phyloP scores from a whole-genome alignment of 1,140 invertebrate genomes.

The Philotrypesis tridentata region DNA sequence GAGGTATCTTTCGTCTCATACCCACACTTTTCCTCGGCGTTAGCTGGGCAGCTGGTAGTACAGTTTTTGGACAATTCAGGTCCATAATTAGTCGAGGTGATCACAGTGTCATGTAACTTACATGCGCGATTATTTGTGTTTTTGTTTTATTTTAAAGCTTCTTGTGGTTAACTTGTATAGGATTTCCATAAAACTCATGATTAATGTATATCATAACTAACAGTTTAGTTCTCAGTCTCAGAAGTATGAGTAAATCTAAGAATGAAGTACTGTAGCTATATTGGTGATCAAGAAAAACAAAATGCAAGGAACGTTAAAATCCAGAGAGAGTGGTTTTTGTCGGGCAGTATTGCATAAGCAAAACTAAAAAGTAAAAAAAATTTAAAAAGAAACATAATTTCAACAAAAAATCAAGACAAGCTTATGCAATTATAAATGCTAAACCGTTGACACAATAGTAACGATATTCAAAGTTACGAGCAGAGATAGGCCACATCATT shows the following conservation, averaged over 20 bases:
- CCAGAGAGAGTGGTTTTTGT: conserved; percentile 27
- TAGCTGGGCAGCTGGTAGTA: conserved; percentile 62
- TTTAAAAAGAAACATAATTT: background rate
- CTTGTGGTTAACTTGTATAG: background rate
- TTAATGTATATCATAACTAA: background rate
- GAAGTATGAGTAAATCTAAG: conserved; percentile 34
- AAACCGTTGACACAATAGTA: conserved; percentile 18
- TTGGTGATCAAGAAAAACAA: conserved; percentile 10
- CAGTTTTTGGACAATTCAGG: conserved; percentile 58
- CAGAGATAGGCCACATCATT: conserved; percentile 29
- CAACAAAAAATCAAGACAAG: conserved; percentile 31
- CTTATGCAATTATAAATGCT: conserved; percentile 30
- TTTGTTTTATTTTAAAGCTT: background rate
- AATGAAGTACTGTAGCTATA: background rate
- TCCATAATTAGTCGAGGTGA: conserved; percentile 53
- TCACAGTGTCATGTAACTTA: conserved; percentile 6
- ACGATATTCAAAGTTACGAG: background rate
- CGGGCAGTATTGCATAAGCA: conserved; percentile 13
- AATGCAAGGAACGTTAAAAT: conserved; percentile 10
- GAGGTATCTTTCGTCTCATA: conserved; percentile 65
- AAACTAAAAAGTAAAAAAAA: conserved; percentile 29
- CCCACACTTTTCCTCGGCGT: conserved; percentile 64
- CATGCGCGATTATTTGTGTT: background rate
- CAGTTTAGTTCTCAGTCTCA: conserved; percentile 58
- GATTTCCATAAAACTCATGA: background rate